Evolutionary conservation across 2,113 vertebrate genomes (phyloP).

Genomic region (Chloropsis hardwickii): DNA sequence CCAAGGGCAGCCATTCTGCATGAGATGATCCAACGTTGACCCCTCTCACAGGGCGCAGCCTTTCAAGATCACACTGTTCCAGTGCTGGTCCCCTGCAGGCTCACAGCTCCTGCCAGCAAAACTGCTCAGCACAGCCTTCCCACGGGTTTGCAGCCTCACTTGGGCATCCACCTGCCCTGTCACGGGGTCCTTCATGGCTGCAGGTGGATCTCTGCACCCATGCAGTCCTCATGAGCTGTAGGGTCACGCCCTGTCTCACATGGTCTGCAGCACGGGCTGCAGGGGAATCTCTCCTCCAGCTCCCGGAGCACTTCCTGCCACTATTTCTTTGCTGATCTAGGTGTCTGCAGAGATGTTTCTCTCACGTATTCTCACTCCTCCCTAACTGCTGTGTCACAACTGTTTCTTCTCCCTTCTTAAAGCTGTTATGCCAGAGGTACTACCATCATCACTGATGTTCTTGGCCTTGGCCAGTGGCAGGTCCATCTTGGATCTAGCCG

Average conservation of each 20-base stretch:
- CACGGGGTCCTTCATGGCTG: too few species aligned
- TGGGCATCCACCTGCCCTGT: not conserved
- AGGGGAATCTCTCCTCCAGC: not conserved
- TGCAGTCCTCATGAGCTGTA: not conserved
- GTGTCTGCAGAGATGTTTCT: not conserved
- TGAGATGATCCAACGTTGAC: rapidly evolving
- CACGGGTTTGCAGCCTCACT: not conserved
- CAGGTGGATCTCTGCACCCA: not conserved
- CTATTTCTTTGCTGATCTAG: not conserved
- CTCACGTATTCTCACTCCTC: not conserved
- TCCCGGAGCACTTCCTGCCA: not conserved
- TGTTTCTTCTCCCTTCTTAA: not conserved
- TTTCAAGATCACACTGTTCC: not conserved
- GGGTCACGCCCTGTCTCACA: not conserved
- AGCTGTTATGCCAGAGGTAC: not conserved
- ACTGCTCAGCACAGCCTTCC: not conserved
- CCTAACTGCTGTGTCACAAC: not conserved
- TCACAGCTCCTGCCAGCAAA: not conserved
- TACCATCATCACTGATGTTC: not conserved
- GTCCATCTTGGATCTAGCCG: not conserved
- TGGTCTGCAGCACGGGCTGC: rapidly evolving
- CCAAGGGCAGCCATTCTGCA: not conserved
- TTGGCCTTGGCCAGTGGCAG: not conserved
- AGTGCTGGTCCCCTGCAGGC: rapidly evolving
- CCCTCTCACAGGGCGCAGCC: not conserved